Base-by-base conservation (phyloP, 2,113 vertebrate species). In the Ciconia maguari region DNA sequence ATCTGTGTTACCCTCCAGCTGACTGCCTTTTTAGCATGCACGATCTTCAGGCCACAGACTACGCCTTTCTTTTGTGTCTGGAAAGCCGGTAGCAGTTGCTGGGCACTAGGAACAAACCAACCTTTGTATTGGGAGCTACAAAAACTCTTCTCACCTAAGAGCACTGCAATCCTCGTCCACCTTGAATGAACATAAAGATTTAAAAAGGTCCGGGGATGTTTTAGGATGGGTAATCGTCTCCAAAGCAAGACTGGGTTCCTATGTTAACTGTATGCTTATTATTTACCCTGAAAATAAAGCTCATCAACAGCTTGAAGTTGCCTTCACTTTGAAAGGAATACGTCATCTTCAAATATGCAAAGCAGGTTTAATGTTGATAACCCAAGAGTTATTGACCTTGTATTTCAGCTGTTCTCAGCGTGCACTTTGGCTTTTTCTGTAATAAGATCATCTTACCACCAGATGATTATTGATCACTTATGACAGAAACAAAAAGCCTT, bases 1-100 rank as follows among this genome's bases (percentile, higher is more conserved):
- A 66, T 91, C 89, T 27, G 77, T 20, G 48, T 48, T 95, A 66
- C 89, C 83, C 92, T 94, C 93, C 90, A 89, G 79, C 83, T 94
- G 90, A 94, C 96, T 94, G 93, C 92, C 93, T 93, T 93, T 94
- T 96, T 96, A 96, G 95, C 94, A 96, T 97, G 91, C 89, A 96
- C 68, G 91, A 93, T 94, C 97, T 96, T 93, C 94, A 96, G 94
- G 95, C 94, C 95, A 96, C 94, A 94, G 94, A 94, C 92, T 95
- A 97, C 94, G 96, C 96, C 96, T 97, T 97, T 92, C 95, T 96
- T 97, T 96, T 96, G 95, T 97, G 92, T 96, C 96, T 97, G 94
- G 94, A 91, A 97, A 96, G 92, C 86, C 76, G 70, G 86, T 89
- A 89, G 90, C 94, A 89, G 92, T 93, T 93, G 90, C 80, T 48